Evolutionary conservation across 2,113 vertebrate species (phyloP).

Genomic region (Narcine bancroftii): DNA sequence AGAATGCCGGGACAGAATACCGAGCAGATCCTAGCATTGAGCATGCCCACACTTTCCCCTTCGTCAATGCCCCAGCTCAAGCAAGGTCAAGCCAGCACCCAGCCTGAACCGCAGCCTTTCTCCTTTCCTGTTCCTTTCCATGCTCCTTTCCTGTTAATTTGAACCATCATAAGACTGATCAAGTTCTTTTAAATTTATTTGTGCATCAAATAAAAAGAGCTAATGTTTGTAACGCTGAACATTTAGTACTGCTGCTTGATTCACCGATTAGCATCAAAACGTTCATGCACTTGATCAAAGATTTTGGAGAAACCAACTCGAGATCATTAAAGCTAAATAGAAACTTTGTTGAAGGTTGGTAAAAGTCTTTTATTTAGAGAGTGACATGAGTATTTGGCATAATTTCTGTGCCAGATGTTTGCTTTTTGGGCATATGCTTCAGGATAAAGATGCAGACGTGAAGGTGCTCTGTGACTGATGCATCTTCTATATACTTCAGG

Average conservation of each 20-base stretch:
- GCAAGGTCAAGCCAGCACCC: too few species aligned
- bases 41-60: too few species aligned
- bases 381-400: neutral
- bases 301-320: neutral
- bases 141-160: too few species aligned
- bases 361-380: neutral
- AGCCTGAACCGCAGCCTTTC: too few species aligned
- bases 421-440: neutral
- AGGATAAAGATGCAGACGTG: neutral
- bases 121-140: too few species aligned
- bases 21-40: too few species aligned
- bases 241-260: neutral
- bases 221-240: neutral
- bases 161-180: too few species aligned
- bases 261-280: neutral
- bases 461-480: too few species aligned
- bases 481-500: neutral
- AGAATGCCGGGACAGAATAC: too few species aligned
- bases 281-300: neutral
- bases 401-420: neutral
- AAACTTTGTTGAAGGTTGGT: neutral
- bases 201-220: neutral
- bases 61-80: too few species aligned
- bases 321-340: neutral
- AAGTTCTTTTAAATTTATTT: neutral